A percentile compares a stretch with the other conserved stretches of the same genome.
Conservation (phyloP, 2,113 vertebrate species). For the Perca flavescens region DNA sequence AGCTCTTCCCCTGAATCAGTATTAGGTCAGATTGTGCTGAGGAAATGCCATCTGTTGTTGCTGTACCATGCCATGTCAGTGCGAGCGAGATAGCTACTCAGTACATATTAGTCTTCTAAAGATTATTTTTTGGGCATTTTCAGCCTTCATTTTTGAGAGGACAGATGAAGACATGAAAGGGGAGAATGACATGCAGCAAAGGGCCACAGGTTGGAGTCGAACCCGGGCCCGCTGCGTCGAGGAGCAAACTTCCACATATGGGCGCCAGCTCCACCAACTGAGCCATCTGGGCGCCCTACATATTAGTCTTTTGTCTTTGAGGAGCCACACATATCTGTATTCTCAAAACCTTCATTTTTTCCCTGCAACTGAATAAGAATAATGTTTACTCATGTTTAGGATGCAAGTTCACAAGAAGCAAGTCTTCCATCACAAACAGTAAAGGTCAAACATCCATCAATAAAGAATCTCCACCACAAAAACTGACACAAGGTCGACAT, state of each 20-base stretch:
- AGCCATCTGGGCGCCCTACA: slow-evolving; percentile 6
- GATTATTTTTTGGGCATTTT: too few species aligned
- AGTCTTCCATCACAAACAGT: slow-evolving; percentile 42
- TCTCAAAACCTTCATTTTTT: background rate
- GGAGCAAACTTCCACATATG: too few species aligned
- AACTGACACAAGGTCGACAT: slow-evolving; percentile 71
- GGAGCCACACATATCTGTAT: slow-evolving; percentile 24
- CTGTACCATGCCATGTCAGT: slow-evolving; percentile 15
- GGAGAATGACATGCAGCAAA: too few species aligned
- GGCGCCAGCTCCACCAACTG: too few species aligned
- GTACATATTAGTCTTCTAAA: slow-evolving; percentile 37
- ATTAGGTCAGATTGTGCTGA: slow-evolving; percentile 35
- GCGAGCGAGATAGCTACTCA: background rate
- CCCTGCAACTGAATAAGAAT: slow-evolving; percentile 14
- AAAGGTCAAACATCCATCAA: slow-evolving; percentile 72
- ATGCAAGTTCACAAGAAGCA: slow-evolving; percentile 45
- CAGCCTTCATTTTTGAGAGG: too few species aligned
- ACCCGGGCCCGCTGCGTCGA: too few species aligned
- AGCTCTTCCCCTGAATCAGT: slow-evolving; percentile 36
- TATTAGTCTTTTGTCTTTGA: slow-evolving; percentile 41
- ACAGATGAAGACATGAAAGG: too few species aligned
- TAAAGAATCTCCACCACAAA: slow-evolving; percentile 70
- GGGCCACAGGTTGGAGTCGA: too few species aligned
- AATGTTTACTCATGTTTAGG: slow-evolving; percentile 35
- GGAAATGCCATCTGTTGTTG: slow-evolving; percentile 51